These are phyloP conservation scores for Psylliodes chrysocephalus DNA, from an alignment of 2,888 invertebrate species.

Conservation along the genomic window DNA sequence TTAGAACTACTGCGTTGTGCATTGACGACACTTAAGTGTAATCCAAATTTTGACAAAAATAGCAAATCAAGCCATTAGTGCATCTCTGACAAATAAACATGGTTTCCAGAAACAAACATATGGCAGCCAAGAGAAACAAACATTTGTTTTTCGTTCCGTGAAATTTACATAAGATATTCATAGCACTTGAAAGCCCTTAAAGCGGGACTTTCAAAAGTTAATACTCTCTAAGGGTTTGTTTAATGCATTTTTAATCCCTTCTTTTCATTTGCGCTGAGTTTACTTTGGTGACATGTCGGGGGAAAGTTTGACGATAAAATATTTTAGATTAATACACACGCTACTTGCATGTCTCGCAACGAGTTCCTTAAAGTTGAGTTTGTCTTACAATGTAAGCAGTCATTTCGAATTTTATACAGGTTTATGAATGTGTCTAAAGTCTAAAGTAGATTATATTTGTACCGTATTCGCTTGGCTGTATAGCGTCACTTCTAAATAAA, in stretches of 20 bases:
- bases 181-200: conserved; percentile 30
- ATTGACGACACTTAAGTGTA: too few relatives aligned
- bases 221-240: conserved; percentile 34
- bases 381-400: not conserved
- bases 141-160: conserved; percentile 25
- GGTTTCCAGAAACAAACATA: conserved; percentile 13
- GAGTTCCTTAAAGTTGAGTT: not conserved
- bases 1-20: too few relatives aligned
- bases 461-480: too few relatives aligned
- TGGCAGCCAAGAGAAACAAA: conserved; percentile 13
- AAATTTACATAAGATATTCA: conserved; percentile 37
- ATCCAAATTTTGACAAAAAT: too few relatives aligned
- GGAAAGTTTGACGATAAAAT: not conserved
- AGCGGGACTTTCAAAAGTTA: conserved; percentile 27
- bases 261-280: conserved; percentile 31
- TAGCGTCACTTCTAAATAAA: too few relatives aligned
- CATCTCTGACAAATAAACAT: conserved; percentile 11
- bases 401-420: too few relatives aligned
- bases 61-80: not conserved
- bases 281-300: conserved; percentile 8
- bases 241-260: conserved; percentile 30
- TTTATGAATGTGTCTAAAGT: too few relatives aligned
- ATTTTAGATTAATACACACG: not conserved
- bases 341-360: not conserved
- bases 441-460: too few relatives aligned